Evolutionary conservation across 2,888 invertebrate species (phyloP), one percentile per base, ranked within the genome.

Genomic region (Acanthosoma haemorrhoidale): DNA sequence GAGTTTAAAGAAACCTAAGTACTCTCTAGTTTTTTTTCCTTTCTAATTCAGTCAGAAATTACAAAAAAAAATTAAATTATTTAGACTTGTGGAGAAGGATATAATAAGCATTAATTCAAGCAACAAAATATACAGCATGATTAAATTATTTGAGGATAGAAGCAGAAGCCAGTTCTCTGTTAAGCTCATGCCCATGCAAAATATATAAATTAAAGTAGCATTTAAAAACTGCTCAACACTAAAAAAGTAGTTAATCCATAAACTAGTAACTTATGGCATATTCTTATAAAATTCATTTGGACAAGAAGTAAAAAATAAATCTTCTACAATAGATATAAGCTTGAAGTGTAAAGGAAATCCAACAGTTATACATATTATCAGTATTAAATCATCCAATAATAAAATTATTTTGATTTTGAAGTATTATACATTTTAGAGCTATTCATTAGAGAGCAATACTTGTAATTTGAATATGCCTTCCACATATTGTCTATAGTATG

Each of bases 71-170:
- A 36, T 15, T 32, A 18, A 13, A 59, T 13, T 66, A 61, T 70
- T 72, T 73, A 71, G 74, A 75, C 75, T 75, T 75, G 75, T 74
- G 72, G 71, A 75, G 75, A 75, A 75, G 75, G 75, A 74, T 69
- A 36, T 63, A 51, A 64, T 60, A 75, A 74, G 74, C 74, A 66
- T 75, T 75, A 75, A 68, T 73, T 58, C 64, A 51, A 70, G 66
- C 70, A 63, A 60, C 72, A 70, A 71, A 39, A 66, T 69, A 38
- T 70, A 70, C 72, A 72, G 72, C 72, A 57, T n/a, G 4, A 34
- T 43, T 67, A 51, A 60, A 34, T 32, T 43, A 16, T 21, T 51
- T 15, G 51, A 67, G 29, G 34, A 67, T n/a, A 34, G n/a, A 67
- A 67, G 67, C 66, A 66, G 32, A 71, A 16, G 41, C 70, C 43